These are phyloP conservation scores for Tetramorium parvispinum DNA, from an alignment of 1,140 invertebrate species.

Conservation along the genomic window DNA sequence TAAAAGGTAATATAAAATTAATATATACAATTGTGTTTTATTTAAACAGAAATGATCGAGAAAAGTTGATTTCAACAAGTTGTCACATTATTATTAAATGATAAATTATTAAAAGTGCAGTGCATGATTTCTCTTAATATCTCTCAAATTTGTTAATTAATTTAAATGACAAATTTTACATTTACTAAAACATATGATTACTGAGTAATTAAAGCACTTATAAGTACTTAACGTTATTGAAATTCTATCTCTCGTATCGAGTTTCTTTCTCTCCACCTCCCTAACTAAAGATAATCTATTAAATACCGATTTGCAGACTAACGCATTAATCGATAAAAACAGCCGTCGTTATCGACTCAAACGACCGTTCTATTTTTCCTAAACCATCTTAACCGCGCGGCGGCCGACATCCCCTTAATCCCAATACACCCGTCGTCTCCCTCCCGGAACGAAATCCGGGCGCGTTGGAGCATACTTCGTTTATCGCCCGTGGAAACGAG, in stretches of 20 bases:
- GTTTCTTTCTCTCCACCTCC: background rate
- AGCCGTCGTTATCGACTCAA: background rate
- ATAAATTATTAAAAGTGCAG: background rate
- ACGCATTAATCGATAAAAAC: slow-evolving; percentile 48
- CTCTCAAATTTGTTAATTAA: background rate
- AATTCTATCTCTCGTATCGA: background rate
- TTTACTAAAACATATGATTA: background rate
- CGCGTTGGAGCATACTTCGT: slow-evolving; percentile 61
- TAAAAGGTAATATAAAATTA: background rate
- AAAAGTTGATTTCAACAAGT: background rate
- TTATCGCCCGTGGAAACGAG: slow-evolving; percentile 63
- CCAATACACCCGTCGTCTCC: slow-evolving; percentile 53
- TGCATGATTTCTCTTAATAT: background rate
- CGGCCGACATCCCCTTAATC: slow-evolving; percentile 58
- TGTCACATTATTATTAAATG: too few relatives aligned
- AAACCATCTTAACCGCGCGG: slow-evolving; percentile 8
- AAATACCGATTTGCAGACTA: slow-evolving; percentile 19
- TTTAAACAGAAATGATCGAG: background rate
- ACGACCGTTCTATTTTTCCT: slow-evolving; percentile 40
- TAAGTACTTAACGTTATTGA: slow-evolving; percentile 17
- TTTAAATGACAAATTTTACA: too few relatives aligned
- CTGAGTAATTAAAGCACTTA: background rate
- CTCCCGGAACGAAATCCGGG: slow-evolving; percentile 52
- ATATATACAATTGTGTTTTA: too few relatives aligned
- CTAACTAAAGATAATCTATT: background rate